Base-by-base conservation (phyloP, 2,113 vertebrate genomes). In the Falco punctatus region DNA sequence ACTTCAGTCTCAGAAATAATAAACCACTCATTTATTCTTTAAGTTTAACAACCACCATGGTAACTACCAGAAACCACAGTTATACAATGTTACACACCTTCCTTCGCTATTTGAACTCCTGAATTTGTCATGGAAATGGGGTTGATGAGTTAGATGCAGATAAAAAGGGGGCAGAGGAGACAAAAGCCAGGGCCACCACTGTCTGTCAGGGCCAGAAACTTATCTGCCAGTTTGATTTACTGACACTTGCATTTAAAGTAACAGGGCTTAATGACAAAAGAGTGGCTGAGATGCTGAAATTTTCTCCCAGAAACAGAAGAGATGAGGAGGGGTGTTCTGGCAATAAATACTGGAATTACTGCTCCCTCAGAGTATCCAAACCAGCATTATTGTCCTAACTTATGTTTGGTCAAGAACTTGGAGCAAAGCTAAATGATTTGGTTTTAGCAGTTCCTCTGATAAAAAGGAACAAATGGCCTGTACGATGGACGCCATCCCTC, bases 1-100 rank as follows among this genome's bases (percentile, higher is more conserved):
- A 71, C 71, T 92, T 83, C 72, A 59, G 71, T 66, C 73, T 89
- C 92, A 91, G 78, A 86, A 97, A 92, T 91, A 91, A 94, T 35
- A 96, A 55, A 81, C 67, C 1, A 5, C 71, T 90, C 77, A 75
- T 93, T 96, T 96, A 81, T 95, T 89, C 75, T 75, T 52, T 54
- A 65, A 38, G 18, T 81, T 92, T 92, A 94, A 81, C 61, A 92
- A 66, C 86, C 46, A 70, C 81, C 77, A 32, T 23, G 44, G 74
- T 84, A 91, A 89, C 87, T 94, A 84, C 74, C 77, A 65, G 92
- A 94, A 94, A 49, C 38, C 1, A 5, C 69, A 88, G 44, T 52
- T 69, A 74, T 7, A 55, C 0, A 4, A 1, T 49, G 49, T 88
- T 90, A 59, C 32, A 80, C n/a, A 51, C 58, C 27, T 91, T 64